Percentiles rank a stretch among this genome's conserved stretches.
Evolutionary conservation across 2,113 vertebrate genomes (phyloP).

Genomic region (Alaudala cheleensis): DNA sequence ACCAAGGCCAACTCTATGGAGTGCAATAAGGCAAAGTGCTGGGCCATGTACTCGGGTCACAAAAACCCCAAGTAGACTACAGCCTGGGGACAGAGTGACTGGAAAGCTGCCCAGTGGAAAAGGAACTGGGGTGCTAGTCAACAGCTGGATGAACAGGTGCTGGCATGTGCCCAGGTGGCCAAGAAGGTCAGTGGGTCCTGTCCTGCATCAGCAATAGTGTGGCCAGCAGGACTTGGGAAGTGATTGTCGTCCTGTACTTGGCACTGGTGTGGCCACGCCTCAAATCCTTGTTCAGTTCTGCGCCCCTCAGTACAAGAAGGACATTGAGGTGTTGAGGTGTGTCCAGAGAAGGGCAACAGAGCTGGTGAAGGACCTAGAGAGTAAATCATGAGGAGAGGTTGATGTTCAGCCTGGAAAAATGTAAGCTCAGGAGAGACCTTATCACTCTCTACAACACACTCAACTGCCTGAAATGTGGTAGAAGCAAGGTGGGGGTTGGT

Average conservation of each 20-base stretch:
- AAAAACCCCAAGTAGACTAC: background rate
- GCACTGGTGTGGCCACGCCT: background rate
- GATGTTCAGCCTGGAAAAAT: background rate
- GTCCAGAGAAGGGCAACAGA: background rate
- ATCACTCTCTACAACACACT: background rate
- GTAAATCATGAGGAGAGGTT: background rate
- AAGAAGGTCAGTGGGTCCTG: background rate
- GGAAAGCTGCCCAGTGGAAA: background rate
- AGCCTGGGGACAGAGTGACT: background rate
- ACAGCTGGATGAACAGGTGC: background rate
- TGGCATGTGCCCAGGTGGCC: background rate
- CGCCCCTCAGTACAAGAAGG: background rate
- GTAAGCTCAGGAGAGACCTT: background rate
- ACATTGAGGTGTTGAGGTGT: background rate
- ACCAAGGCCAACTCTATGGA: background rate
- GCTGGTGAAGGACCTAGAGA: background rate
- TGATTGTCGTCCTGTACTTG: accelerated
- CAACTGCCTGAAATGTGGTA: background rate
- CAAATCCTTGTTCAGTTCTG: background rate
- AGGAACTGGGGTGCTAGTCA: background rate
- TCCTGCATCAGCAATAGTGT: background rate
- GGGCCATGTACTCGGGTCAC: background rate
- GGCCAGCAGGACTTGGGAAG: background rate
- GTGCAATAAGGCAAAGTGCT: background rate
- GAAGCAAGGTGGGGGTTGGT: background rate